phyloP scores from a whole-genome alignment of 2,888 invertebrate genomes.

The Diaperis boleti region DNA sequence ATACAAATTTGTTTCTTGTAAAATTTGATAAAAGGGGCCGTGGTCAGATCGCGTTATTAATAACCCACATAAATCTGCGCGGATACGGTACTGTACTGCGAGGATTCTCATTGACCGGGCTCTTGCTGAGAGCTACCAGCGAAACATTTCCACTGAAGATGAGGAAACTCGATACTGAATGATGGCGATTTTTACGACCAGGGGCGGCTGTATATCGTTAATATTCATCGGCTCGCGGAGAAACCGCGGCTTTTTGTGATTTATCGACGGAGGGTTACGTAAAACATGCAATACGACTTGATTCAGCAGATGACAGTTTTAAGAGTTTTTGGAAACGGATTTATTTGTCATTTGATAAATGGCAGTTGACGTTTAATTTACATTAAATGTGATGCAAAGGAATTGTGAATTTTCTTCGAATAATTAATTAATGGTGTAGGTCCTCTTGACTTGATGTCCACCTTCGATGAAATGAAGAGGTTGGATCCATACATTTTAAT shows the following conservation, averaged over 20 bases:
- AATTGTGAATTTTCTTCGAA: no score
- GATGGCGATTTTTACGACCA: constrained; percentile 46
- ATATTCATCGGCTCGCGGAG: not conserved
- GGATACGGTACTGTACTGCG: constrained; percentile 53
- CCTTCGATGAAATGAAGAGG: no score
- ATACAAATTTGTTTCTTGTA: constrained; percentile 62
- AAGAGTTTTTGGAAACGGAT: no score
- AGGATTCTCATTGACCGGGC: constrained; percentile 49
- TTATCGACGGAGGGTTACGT: not conserved
- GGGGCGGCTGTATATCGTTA: constrained; percentile 39
- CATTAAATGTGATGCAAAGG: no score
- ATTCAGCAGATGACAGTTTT: no score
- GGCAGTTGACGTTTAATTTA: no score
- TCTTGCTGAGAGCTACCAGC: constrained; percentile 54
- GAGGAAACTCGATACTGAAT: constrained; percentile 51
- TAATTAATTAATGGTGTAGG: no score
- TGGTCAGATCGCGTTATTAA: constrained; percentile 59
- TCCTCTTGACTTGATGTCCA: no score
- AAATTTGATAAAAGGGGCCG: constrained; percentile 51
- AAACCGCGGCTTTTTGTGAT: not conserved
- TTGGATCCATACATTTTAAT: no score
- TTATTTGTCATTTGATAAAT: no score
- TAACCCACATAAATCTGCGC: constrained; percentile 57
- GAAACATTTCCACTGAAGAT: constrained; percentile 53
- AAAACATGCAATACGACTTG: not conserved